Evolutionary conservation across 2,888 invertebrate genomes (phyloP).

Genomic region (Macaria notata): DNA sequence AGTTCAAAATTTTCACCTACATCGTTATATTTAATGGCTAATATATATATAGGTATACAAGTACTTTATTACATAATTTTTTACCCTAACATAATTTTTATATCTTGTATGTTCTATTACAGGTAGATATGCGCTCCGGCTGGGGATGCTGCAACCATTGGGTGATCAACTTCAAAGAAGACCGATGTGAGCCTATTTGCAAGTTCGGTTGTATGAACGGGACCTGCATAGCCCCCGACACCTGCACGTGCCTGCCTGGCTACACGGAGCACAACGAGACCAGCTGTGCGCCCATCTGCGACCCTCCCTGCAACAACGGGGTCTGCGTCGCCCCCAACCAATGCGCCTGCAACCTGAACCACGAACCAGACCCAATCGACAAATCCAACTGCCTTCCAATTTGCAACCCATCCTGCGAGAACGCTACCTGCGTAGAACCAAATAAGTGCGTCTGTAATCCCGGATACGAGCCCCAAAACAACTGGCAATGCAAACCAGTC

Average conservation of each 20-base stretch:
- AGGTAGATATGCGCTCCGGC: too few species aligned
- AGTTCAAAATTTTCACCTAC: too few species aligned
- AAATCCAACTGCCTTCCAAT: conserved; percentile 36
- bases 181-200: conserved; percentile 40
- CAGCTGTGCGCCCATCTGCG: conserved; percentile 37
- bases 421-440: conserved; percentile 44
- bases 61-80: too few species aligned
- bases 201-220: conserved; percentile 49
- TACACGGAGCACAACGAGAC: conserved; percentile 33
- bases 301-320: conserved; percentile 47
- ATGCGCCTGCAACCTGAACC: conserved; percentile 44
- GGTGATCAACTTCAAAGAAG: conserved; percentile 11
- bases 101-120: too few species aligned
- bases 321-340: conserved; percentile 53
- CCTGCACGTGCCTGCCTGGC: conserved; percentile 33
- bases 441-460: conserved; percentile 41
- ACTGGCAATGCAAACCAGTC: conserved; percentile 44
- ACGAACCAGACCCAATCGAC: conserved; percentile 20
- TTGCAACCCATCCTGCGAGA: conserved; percentile 43
- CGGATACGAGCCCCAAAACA: conserved; percentile 38
- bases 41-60: too few species aligned
- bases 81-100: too few species aligned
- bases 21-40: too few species aligned
- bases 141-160: conserved; percentile 36
- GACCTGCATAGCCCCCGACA: conserved; percentile 46